Evolutionary conservation across 1,140 invertebrate genomes (phyloP), one percentile per base, ranked within the genome.

Genomic region (Pygmarrhopalites habei): DNA sequence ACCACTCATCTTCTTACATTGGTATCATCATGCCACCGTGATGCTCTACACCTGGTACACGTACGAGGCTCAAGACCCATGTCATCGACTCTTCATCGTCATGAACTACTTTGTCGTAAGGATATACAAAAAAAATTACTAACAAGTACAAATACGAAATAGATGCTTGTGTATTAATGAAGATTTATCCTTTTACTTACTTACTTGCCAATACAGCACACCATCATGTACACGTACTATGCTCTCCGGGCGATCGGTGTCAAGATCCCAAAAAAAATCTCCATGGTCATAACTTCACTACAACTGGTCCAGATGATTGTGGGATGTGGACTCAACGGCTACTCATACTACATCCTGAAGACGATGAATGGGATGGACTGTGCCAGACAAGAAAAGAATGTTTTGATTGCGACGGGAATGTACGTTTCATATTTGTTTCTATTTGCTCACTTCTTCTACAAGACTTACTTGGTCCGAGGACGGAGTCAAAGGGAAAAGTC

Each of bases 11-110:
- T 64, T 67, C 29, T 23, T 67, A n/a, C 66, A 67, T 47, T 67
- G 62, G 61, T 67, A 57, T 26, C 89, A 92, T 72, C 88, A 90
- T 75, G 88, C 90, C 72, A 90, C 88, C 1, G 89, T 90, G 25
- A 82, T 98, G 39, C 81, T 98, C 23, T 98, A 97, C 78, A 89
- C 89, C 1, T 98, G 95, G 95, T 98, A 94, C 79, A 93, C 90
- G 4, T 98, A 95, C 78, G 88, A 90, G 17, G 92, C 97, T 75
- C 92, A 94, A 78, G 95, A 92, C 14, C 88, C 93, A 14, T 90
- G 91, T 15, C 95, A 92, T 46, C 82, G 93, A 49, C 98, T 95
- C 94, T 98, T 95, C 77, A 90, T 98, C 73, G 89, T 93, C 21
- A 96, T 99, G 90, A 98, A 98, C 78, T 98, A 94, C 26, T 44